phyloP scores from a whole-genome alignment of 2,797 vertebrate genomes.

The Orientallactaga sibirica region DNA sequence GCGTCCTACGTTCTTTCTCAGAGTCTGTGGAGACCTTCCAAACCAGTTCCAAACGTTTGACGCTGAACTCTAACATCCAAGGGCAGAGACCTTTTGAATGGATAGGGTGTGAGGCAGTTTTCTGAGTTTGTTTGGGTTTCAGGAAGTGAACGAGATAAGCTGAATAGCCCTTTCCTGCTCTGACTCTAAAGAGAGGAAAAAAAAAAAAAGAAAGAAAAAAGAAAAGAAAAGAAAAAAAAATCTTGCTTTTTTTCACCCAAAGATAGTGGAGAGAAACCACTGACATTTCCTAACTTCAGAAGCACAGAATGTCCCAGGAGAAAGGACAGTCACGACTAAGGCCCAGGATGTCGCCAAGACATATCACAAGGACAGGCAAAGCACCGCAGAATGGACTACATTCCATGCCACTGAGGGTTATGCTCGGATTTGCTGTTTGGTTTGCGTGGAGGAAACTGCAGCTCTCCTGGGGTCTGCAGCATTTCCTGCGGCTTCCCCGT shows the following conservation, averaged over 20 bases:
- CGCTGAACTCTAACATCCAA: slow-evolving; percentile 80
- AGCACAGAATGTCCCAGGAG: slow-evolving; percentile 66
- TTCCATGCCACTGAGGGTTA: background rate
- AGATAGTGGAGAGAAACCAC: slow-evolving; percentile 79
- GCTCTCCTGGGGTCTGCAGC: background rate
- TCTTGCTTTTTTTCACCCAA: slow-evolving; percentile 46
- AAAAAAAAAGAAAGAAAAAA: background rate
- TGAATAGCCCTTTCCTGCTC: slow-evolving; percentile 85
- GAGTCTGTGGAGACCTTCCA: slow-evolving; percentile 83
- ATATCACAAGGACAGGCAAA: background rate
- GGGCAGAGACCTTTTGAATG: slow-evolving; percentile 81
- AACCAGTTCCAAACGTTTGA: slow-evolving; percentile 77
- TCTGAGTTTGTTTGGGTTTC: slow-evolving; percentile 87
- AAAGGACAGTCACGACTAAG: slow-evolving; percentile 31
- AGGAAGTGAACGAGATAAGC: slow-evolving; percentile 88
- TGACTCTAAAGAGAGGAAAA: slow-evolving; percentile 69
- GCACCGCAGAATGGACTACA: too few species aligned
- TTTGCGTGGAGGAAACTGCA: background rate
- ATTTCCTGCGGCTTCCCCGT: too few species aligned
- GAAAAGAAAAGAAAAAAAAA: background rate
- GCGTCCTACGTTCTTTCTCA: slow-evolving; percentile 67
- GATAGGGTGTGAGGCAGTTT: slow-evolving; percentile 83
- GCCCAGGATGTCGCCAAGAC: slow-evolving; percentile 2
- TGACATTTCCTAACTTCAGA: slow-evolving; percentile 75
- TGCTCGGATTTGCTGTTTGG: background rate